Evolutionary conservation across 2,888 invertebrate genomes (phyloP).

Genomic region (Octonoba sinensis): DNA sequence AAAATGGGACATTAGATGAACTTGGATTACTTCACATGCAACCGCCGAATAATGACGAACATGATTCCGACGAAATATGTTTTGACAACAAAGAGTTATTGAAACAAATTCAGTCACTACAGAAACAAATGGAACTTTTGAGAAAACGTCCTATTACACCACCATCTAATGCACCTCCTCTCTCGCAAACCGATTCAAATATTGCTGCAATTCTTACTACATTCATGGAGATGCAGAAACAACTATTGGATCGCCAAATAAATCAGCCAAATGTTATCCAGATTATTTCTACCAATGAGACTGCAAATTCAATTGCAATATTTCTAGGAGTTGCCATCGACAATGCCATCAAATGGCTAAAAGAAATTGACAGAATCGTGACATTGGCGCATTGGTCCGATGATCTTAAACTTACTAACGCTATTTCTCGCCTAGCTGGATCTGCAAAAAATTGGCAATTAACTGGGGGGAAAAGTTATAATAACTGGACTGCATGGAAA

Average conservation of each 20-base stretch:
- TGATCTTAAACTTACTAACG: too few relatives aligned
- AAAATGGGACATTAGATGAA: too few relatives aligned
- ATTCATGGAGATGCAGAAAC: constrained; percentile 10
- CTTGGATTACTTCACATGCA: too few relatives aligned
- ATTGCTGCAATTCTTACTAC: constrained; percentile 3
- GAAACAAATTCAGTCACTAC: too few relatives aligned
- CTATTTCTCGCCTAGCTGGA: background rate
- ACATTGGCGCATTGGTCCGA: background rate
- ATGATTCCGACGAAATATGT: too few relatives aligned
- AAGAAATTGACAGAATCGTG: too few relatives aligned
- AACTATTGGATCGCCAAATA: constrained; percentile 16
- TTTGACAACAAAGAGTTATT: too few relatives aligned
- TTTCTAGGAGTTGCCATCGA: background rate
- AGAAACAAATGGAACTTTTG: too few relatives aligned
- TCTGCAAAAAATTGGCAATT: background rate
- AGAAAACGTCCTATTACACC: background rate
- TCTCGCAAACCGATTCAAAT: background rate
- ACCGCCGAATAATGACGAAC: too few relatives aligned
- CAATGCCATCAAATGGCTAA: background rate
- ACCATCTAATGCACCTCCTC: background rate
- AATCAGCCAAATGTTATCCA: background rate
- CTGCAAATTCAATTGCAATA: background rate
- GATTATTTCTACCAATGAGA: background rate
- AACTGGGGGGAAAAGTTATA: too few relatives aligned
- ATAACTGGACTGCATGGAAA: background rate